Evolutionary conservation across 2,797 vertebrate species (phyloP).

Genomic region (Crocodylus rhombifer): DNA sequence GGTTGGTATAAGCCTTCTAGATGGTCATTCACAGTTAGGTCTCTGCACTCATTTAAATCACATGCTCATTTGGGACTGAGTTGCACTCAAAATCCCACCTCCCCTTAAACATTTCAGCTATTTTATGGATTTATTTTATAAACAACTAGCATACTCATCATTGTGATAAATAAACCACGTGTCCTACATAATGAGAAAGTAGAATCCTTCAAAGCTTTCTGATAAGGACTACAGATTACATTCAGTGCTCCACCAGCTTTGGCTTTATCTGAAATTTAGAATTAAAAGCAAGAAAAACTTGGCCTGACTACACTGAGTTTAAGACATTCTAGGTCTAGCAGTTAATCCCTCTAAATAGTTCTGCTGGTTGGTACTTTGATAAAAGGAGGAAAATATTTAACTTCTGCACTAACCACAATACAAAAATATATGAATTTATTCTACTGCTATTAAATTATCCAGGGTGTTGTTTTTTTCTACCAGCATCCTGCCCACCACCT

Average conservation of each 20-base stretch:
- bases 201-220: not conserved
- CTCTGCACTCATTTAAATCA: slow-evolving; percentile 38
- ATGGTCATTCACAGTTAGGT: slow-evolving; percentile 58
- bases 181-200: not conserved
- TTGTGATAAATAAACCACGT: not conserved
- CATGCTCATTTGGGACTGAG: slow-evolving; percentile 20
- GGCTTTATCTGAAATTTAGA: not conserved
- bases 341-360: not conserved
- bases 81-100: slow-evolving; percentile 52
- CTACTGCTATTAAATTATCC: not conserved
- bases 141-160: not conserved
- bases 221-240: not conserved
- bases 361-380: not conserved
- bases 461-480: not conserved
- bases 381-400: not conserved
- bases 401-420: fast-evolving
- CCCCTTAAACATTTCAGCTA: slow-evolving; percentile 46
- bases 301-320: not conserved
- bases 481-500: not conserved
- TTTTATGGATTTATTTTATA: slow-evolving; percentile 6
- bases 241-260: not conserved
- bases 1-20: slow-evolving; percentile 63
- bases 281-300: not conserved
- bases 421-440: not conserved
- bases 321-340: not conserved